Evolutionary conservation across 2,113 vertebrate species (phyloP).

Genomic region (Pseudonaja textilis): DNA sequence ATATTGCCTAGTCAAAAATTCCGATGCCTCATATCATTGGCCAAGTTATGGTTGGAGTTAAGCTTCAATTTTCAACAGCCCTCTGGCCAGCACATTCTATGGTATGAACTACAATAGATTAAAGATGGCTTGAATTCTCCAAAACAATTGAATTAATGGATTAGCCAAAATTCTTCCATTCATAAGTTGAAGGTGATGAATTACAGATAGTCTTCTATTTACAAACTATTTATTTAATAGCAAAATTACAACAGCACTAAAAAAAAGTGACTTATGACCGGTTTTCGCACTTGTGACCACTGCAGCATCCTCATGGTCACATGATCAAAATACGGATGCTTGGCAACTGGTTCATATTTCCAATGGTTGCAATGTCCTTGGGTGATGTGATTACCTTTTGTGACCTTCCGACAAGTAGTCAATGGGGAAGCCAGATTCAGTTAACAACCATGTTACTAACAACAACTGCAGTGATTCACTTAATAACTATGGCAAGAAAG

Average conservation of each 20-base stretch:
- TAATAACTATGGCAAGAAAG: neutral
- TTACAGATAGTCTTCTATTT: neutral
- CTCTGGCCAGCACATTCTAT: neutral
- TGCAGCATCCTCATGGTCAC: neutral
- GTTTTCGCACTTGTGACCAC: neutral
- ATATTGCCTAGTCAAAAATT: neutral
- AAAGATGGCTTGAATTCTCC: neutral
- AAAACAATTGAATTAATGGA: neutral
- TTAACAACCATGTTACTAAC: neutral
- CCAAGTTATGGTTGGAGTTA: neutral
- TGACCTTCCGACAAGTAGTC: neutral
- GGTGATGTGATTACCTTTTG: neutral
- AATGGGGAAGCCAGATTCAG: neutral
- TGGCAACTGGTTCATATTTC: neutral
- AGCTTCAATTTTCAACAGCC: neutral
- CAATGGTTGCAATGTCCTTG: neutral
- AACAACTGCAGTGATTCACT: neutral
- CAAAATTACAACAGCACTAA: neutral
- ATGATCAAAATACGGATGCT: neutral
- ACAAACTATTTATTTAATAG: neutral
- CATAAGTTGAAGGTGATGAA: neutral
- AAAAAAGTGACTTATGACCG: neutral
- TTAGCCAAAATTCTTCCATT: neutral
- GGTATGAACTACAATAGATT: neutral
- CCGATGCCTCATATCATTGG: neutral